phyloP scores from a whole-genome alignment of 2,888 invertebrate species.

The Cremastinae sp. region DNA sequence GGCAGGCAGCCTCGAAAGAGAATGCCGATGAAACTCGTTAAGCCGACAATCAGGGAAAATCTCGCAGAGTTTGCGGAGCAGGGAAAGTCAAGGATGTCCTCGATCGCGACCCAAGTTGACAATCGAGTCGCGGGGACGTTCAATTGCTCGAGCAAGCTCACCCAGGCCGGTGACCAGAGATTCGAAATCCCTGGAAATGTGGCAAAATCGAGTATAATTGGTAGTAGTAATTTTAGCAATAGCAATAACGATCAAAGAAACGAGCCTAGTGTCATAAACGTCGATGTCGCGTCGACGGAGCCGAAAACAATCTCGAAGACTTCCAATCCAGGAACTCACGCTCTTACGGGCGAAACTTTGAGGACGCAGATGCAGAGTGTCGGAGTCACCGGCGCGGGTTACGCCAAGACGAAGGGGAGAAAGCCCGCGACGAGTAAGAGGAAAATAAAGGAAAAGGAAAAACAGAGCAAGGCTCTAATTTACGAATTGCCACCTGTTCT shows the following conservation, averaged over 20 bases:
- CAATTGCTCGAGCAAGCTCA: constrained; percentile 23
- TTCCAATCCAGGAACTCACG: neutral
- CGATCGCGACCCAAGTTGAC: constrained; percentile 61
- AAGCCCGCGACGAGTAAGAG: constrained; percentile 35
- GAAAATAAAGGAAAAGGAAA: constrained; percentile 41
- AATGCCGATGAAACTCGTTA: constrained; percentile 55
- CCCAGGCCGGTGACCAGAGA: neutral
- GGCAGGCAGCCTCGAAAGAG: constrained; percentile 58
- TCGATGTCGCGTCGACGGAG: constrained; percentile 29
- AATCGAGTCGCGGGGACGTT: constrained; percentile 33
- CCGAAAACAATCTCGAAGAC: constrained; percentile 18
- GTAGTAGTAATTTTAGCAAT: too few species aligned
- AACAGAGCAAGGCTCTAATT: neutral
- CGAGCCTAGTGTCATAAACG: constrained; percentile 21
- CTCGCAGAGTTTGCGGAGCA: neutral
- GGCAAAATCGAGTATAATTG: constrained; percentile 5
- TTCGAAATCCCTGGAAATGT: constrained; percentile 10
- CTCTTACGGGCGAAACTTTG: constrained; percentile 33
- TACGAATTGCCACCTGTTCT: constrained; percentile 59
- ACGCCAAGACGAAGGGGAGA: constrained; percentile 34
- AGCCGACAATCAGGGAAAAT: constrained; percentile 25
- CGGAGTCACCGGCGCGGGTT: constrained; percentile 43
- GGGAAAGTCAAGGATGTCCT: constrained; percentile 49
- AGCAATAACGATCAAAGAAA: constrained; percentile 18
- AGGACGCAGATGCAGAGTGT: constrained; percentile 51